A percentile compares a stretch with the other conserved stretches of the same genome.
These are phyloP conservation scores for Ptyas mucosa DNA, from an alignment of 2,113 vertebrate genomes.

Conservation along the genomic window DNA sequence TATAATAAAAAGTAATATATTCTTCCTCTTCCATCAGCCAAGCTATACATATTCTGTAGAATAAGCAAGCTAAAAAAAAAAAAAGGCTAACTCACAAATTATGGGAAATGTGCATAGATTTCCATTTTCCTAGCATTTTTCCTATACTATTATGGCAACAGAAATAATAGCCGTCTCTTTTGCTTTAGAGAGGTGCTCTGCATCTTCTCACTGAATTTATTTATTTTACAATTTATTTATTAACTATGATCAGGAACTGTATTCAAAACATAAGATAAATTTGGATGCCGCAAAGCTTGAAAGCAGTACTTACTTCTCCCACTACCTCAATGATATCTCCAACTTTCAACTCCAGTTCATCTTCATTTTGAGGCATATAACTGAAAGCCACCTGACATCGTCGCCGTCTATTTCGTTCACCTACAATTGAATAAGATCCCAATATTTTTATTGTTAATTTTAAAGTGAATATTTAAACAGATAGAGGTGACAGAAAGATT, in stretches of 20 bases:
- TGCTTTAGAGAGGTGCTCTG: no score
- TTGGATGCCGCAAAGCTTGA: neutral
- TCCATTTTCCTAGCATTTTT: no score
- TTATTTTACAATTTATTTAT: no score
- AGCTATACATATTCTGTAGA: no score
- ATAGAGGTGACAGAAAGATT: neutral
- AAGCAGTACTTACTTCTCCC: conserved; percentile 79
- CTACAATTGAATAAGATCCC: conserved; percentile 56
- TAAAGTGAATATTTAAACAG: conserved; percentile 10
- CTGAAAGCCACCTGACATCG: conserved; percentile 96
- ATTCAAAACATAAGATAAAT: neutral
- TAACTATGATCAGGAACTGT: neutral
- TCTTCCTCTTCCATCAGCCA: no score
- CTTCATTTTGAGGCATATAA: conserved; percentile 95
- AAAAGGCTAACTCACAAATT: no score
- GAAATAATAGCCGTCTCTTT: no score
- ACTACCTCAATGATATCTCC: conserved; percentile 94
- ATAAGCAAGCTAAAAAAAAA: no score
- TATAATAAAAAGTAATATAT: no score
- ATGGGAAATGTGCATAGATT: no score
- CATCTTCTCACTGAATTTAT: no score
- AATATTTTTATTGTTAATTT: neutral
- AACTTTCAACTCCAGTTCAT: conserved; percentile 93
- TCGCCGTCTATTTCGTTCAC: conserved; percentile 85
- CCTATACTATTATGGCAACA: no score